Evolutionary conservation across 2,888 invertebrate species (phyloP), one percentile per base, ranked within the genome.

Genomic region (Imbricaverruca yamaguchii): DNA sequence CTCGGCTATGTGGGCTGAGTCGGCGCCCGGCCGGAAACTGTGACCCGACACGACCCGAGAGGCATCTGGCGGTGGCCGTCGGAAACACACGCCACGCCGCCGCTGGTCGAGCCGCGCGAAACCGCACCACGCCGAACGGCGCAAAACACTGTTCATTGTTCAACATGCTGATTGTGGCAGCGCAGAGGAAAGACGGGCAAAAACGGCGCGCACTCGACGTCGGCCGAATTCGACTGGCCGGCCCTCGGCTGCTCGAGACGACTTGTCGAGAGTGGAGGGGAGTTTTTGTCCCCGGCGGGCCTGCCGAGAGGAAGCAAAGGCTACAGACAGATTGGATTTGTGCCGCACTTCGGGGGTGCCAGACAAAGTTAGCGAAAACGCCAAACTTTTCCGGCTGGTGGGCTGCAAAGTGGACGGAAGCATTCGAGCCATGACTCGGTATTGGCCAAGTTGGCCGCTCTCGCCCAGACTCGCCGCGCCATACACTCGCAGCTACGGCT

Each of bases 281-380:
- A 74, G 53, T 74, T 74, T 74, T 74, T 74, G 53, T 21, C 55
- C 74, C 53, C 55, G 11, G 7, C 0, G 21, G 74, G 13, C 21
- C 8, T 9, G 10, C 74, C 53, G 55, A 74, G 55, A 25, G 23
- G 21, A 10, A 11, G 21, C 10, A 55, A 21, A 21, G 53, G 13
- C 69, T 13, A 8, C 53, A 55, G 55, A 74, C 74, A 74, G 74
- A 74, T 74, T 74, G 74, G 18, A 74, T 74, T 74, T 74, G 74
- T 74, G 74, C 55, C 3, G 74, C 53, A 21, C n/a, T 74, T 55
- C 21, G 10, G 10, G 10, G 53, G 74, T 74, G 74, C 55, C 74
- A 74, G 18, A 15, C 69, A 10, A 55, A 74, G 21, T 55, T 74
- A 55, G 74, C 74, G 55, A 74, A 53, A 74, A 9, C 55, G 55